Percentiles rank a stretch among this genome's conserved stretches.
These are phyloP conservation scores for Rhabdophis nuchalis DNA, from an alignment of 2,797 vertebrate species.

Conservation along the genomic window DNA sequence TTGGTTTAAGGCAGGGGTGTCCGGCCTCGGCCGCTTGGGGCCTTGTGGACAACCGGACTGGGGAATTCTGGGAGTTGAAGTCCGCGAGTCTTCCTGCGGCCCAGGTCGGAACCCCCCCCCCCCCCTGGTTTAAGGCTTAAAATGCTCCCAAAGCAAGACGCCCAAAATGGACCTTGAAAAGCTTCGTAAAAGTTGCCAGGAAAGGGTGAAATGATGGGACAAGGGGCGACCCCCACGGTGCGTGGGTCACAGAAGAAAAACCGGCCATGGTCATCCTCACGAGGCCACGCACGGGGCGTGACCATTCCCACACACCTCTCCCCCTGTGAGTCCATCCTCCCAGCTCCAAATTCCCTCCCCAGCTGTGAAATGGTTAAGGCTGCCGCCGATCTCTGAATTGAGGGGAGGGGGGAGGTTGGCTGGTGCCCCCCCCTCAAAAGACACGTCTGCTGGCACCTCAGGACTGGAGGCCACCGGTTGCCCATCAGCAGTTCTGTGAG, in stretches of 20 bases:
- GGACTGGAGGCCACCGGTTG: not conserved
- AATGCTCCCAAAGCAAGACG: not conserved
- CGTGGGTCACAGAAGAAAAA: not conserved
- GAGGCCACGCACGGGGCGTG: accelerated
- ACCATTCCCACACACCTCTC: too few species aligned
- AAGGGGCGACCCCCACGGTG: accelerated
- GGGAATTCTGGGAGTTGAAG: not conserved
- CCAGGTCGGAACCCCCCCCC: too few species aligned
- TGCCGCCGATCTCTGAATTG: not conserved
- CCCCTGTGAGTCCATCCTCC: not conserved
- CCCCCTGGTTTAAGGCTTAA: not conserved
- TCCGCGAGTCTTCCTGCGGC: not conserved
- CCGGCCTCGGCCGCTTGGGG: not conserved
- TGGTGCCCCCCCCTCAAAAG: not conserved
- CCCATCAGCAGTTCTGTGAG: not conserved
- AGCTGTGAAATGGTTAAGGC: not conserved
- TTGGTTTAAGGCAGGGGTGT: not conserved
- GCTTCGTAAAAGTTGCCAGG: not conserved
- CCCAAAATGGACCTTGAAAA: not conserved
- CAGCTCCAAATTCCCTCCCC: not conserved
- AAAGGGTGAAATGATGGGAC: not conserved
- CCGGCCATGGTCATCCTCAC: not conserved
- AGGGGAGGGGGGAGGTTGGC: not conserved
- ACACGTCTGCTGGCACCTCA: not conserved
- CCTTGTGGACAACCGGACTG: too few species aligned